phyloP scores from a whole-genome alignment of 2,797 vertebrate species.

The Microcaecilia unicolor region DNA sequence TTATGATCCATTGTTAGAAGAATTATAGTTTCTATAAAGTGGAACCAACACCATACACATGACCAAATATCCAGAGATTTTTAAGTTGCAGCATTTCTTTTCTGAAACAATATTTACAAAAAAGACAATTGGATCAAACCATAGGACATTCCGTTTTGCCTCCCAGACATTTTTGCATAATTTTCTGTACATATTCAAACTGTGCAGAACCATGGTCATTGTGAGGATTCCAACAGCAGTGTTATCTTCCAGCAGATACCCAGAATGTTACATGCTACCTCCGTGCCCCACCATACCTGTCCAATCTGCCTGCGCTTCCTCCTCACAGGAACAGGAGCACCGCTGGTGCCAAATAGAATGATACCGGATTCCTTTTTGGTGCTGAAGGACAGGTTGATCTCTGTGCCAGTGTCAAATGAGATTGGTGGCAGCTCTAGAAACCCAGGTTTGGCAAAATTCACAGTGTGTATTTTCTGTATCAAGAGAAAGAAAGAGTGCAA shows the following conservation, averaged over 20 bases:
- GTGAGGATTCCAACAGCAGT: too few species aligned
- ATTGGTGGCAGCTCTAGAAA: constrained; percentile 76
- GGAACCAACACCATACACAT: too few species aligned
- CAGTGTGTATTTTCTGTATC: constrained; percentile 78
- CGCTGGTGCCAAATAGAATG: constrained; percentile 74
- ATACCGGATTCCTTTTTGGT: constrained; percentile 81
- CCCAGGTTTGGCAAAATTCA: constrained; percentile 84
- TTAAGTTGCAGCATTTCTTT: too few species aligned
- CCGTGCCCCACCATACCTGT: constrained; percentile 64
- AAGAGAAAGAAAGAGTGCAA: constrained; percentile 3
- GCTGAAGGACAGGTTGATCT: constrained; percentile 94
- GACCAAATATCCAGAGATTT: too few species aligned
- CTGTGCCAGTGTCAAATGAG: constrained; percentile 62
- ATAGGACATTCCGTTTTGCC: neutral
- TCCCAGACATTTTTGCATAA: too few species aligned
- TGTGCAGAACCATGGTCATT: too few species aligned
- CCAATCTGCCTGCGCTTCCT: constrained; percentile 76
- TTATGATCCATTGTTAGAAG: too few species aligned
- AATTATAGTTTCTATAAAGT: too few species aligned
- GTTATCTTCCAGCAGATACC: too few species aligned
- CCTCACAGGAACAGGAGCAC: constrained; percentile 43
- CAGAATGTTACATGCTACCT: too few species aligned
- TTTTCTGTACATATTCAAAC: constrained; percentile 40
- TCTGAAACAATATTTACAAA: too few species aligned
- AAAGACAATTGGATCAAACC: too few species aligned